Evolutionary conservation across 1,140 invertebrate species (phyloP).

Genomic region (Colletes latitarsis): DNA sequence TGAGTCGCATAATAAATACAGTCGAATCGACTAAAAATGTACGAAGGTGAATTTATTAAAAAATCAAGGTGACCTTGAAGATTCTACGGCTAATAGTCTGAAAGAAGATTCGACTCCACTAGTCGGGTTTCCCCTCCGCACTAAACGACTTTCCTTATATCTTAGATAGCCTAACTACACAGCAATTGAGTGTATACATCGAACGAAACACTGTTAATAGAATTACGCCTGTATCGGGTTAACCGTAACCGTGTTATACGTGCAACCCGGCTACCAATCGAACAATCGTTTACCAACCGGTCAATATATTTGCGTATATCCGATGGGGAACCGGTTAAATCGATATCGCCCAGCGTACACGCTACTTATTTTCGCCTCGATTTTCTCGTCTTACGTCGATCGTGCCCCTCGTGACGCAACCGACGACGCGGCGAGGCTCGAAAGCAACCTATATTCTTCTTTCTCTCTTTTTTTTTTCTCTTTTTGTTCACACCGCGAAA

Average conservation of each 20-base stretch:
- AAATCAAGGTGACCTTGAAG: not conserved
- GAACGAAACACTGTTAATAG: not conserved
- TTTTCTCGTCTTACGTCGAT: not conserved
- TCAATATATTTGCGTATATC: conserved; percentile 9
- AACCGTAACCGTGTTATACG: conserved; percentile 41
- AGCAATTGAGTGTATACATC: not conserved
- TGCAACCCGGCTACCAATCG: not conserved
- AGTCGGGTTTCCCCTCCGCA: not conserved
- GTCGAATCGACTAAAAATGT: no score
- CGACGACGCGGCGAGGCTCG: no score
- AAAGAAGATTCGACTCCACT: not conserved
- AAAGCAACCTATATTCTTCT: no score
- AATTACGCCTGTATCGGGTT: conserved; percentile 29
- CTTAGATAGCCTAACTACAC: not conserved
- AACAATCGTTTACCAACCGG: conserved; percentile 24
- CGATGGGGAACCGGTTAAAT: not conserved
- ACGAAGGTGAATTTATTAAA: not conserved
- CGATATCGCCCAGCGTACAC: not conserved
- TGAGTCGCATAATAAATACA: not conserved
- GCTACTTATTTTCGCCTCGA: not conserved
- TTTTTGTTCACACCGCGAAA: not conserved
- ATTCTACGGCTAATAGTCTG: not conserved
- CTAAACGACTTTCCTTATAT: not conserved
- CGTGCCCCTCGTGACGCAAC: not conserved
- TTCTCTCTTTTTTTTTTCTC: no score